These are phyloP conservation scores for Spilogale gracilis DNA, from an alignment of 2,113 vertebrate species.

Conservation along the genomic window DNA sequence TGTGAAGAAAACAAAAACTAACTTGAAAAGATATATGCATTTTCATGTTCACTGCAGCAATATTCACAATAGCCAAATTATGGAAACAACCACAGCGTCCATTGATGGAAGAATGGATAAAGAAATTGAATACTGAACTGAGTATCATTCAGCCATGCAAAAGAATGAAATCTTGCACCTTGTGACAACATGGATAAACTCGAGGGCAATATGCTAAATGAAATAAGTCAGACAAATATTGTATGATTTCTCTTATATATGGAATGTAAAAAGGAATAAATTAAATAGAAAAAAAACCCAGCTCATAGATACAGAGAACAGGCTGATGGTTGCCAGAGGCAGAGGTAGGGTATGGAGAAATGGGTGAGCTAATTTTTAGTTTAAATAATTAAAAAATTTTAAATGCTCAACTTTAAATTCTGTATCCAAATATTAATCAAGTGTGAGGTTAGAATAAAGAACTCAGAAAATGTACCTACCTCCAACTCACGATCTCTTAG, in stretches of 20 bases:
- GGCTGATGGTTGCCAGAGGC: not conserved
- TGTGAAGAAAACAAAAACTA: not conserved
- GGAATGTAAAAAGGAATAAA: not conserved
- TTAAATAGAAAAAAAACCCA: not conserved
- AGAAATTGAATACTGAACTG: not conserved
- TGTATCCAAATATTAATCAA: slow-evolving; percentile 27
- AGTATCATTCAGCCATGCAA: not conserved
- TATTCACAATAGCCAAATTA: not conserved
- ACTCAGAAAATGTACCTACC: not conserved
- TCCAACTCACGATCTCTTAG: not conserved
- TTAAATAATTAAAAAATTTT: not conserved
- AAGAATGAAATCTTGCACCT: not conserved
- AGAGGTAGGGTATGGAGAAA: not conserved
- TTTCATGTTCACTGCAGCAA: not conserved
- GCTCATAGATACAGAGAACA: not conserved
- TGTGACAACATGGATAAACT: not conserved
- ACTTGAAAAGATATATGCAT: not conserved
- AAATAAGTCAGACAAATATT: not conserved
- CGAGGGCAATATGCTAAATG: not conserved
- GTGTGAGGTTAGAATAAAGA: slow-evolving; percentile 20
- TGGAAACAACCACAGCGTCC: not conserved
- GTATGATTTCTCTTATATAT: not conserved
- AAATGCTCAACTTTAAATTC: slow-evolving; percentile 26
- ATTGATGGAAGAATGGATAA: not conserved
- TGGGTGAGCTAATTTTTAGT: not conserved